Evolutionary conservation across 2,888 invertebrate species (phyloP).

Genomic region (Seira sanloemensis): DNA sequence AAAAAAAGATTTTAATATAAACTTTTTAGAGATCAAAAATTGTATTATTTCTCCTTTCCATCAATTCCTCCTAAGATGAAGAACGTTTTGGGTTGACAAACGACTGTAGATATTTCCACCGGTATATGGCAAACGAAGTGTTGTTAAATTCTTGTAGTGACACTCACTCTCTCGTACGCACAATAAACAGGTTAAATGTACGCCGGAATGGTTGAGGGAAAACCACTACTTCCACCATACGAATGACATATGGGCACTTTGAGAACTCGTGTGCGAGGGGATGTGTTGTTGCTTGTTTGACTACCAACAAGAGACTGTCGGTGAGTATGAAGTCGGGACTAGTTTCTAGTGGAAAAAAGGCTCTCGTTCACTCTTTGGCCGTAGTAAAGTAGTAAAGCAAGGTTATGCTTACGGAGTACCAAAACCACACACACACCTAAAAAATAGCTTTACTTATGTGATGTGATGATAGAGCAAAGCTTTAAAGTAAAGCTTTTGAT

Average conservation of each 20-base stretch:
- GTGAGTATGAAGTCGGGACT: conserved; percentile 31
- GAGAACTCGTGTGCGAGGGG: conserved; percentile 60
- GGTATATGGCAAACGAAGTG: neutral
- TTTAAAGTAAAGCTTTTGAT: too few species aligned
- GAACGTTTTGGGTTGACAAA: neutral
- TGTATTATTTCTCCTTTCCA: neutral
- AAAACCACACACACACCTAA: too few species aligned
- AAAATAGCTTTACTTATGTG: neutral
- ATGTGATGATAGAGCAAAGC: neutral
- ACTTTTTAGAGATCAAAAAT: neutral
- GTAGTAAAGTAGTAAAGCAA: neutral
- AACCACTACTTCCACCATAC: neutral
- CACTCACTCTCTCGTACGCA: neutral
- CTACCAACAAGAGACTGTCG: conserved; percentile 70
- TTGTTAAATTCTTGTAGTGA: too few species aligned
- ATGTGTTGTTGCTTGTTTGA: conserved; percentile 65
- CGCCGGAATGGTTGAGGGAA: conserved; percentile 17
- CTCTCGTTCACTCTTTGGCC: neutral
- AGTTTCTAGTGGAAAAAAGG: too few species aligned
- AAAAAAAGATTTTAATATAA: neutral
- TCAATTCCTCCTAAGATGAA: neutral
- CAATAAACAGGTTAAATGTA: neutral
- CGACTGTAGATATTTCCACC: neutral
- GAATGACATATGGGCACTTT: conserved; percentile 38
- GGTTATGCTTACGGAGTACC: too few species aligned